Conservation (phyloP, 2,888 invertebrate genomes). For the Cryptus armator region DNA sequence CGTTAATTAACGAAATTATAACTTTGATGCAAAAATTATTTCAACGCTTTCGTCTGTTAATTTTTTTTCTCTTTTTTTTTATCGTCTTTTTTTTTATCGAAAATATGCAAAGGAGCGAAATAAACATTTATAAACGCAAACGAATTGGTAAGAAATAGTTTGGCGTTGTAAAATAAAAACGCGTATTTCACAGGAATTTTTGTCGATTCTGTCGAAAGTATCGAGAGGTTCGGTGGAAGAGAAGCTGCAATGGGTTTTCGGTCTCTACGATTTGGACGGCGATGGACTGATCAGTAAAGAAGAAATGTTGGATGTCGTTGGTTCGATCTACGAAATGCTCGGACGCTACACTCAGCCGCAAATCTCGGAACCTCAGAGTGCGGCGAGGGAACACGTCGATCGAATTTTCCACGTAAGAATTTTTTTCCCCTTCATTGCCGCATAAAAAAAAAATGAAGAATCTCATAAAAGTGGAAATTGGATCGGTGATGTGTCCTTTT, state of each 20-base stretch:
- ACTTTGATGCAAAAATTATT: no score
- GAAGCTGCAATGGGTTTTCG: constrained; percentile 95
- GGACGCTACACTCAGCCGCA: constrained; percentile 92
- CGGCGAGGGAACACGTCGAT: constrained; percentile 94
- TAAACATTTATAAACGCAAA: no score
- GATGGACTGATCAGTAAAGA: constrained; percentile 94
- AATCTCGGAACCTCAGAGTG: constrained; percentile 88
- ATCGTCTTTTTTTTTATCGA: no score
- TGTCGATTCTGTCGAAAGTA: constrained; percentile 93
- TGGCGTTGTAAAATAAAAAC: neutral
- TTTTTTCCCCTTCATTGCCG: constrained; percentile 14
- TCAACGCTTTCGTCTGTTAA: no score
- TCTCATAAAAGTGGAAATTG: neutral
- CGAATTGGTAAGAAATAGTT: no score
- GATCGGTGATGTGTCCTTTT: neutral
- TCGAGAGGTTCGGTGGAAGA: constrained; percentile 94
- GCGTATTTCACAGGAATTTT: constrained; percentile 90
- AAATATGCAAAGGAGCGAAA: no score
- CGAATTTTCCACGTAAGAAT: constrained; percentile 92
- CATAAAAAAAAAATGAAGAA: neutral
- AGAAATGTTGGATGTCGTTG: constrained; percentile 94
- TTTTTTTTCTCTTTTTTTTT: neutral
- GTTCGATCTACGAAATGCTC: constrained; percentile 94
- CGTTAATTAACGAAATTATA: no score
- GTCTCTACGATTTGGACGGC: constrained; percentile 94